phyloP scores from a whole-genome alignment of 2,113 vertebrate genomes.

The Danionella cerebrum region DNA sequence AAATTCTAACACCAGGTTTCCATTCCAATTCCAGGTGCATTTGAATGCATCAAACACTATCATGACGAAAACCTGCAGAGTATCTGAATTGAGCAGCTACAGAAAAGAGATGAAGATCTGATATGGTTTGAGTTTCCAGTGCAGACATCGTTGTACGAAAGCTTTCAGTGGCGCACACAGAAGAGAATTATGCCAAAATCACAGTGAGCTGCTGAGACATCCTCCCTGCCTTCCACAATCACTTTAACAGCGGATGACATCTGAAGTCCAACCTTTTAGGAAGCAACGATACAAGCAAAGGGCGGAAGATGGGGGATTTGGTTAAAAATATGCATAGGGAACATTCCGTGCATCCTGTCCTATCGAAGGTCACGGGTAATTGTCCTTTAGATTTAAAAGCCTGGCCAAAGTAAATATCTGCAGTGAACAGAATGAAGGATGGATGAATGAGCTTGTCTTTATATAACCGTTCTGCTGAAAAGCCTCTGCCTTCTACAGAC shows the following conservation, averaged over 20 bases:
- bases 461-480: constrained; percentile 38
- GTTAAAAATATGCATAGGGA: constrained; percentile 24
- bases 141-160: constrained; percentile 25
- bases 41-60: constrained; percentile 33
- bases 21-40: no score
- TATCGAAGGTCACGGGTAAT: constrained; percentile 28
- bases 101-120: constrained; percentile 36
- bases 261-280: not conserved
- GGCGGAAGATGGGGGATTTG: not conserved
- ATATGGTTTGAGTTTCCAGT: constrained; percentile 19
- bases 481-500: constrained; percentile 23
- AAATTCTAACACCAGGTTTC: no score
- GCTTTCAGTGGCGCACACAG: constrained; percentile 3
- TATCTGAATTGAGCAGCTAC: constrained; percentile 19
- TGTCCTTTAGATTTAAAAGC: constrained; percentile 23
- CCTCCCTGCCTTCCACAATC: constrained; percentile 18
- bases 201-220: constrained; percentile 13
- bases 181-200: constrained; percentile 9
- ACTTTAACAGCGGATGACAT: constrained; percentile 22
- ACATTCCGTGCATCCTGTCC: constrained; percentile 32
- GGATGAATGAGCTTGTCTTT: constrained; percentile 35
- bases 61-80: constrained; percentile 12
- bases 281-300: not conserved
- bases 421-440: constrained; percentile 25
- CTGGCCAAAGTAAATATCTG: constrained; percentile 34